A percentile compares a stretch with the other conserved stretches of the same genome.
Conservation (phyloP, 2,113 vertebrate species). For the Xyrauchen texanus region DNA sequence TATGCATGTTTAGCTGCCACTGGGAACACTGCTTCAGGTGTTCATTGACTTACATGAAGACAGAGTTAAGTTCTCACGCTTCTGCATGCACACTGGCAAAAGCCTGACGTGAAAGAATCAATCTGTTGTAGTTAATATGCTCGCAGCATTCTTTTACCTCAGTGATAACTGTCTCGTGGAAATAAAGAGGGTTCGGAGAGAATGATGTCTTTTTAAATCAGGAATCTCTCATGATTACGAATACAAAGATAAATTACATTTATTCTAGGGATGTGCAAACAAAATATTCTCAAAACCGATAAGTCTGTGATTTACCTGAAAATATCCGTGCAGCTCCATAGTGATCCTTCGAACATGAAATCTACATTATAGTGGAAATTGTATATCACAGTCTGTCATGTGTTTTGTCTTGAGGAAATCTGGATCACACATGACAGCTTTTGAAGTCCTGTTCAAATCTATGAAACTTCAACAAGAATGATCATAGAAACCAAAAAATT, state of each 20-base stretch:
- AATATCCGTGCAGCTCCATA: too few relatives aligned
- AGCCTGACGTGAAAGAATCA: constrained; percentile 68
- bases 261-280: background rate
- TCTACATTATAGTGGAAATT: too few relatives aligned
- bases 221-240: constrained; percentile 3
- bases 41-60: constrained; percentile 80
- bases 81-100: constrained; percentile 58
- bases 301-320: too few relatives aligned
- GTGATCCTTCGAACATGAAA: too few relatives aligned
- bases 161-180: constrained; percentile 59
- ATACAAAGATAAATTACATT: background rate
- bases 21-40: constrained; percentile 76
- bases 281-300: too few relatives aligned
- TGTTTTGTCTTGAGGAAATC: too few relatives aligned
- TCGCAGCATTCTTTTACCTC: constrained; percentile 59
- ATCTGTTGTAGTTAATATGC: constrained; percentile 60
- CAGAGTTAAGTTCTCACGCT: constrained; percentile 72
- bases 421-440: too few relatives aligned
- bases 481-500: too few relatives aligned
- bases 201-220: constrained; percentile 17
- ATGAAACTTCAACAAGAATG: too few relatives aligned
- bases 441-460: too few relatives aligned
- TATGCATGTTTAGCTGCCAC: constrained; percentile 68
- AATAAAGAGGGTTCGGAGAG: background rate
- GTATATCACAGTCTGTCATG: too few relatives aligned